A percentile compares a stretch with the other conserved stretches of the same genome.
Conservation (phyloP, 2,113 vertebrate genomes). For the Elanoides forficatus region DNA sequence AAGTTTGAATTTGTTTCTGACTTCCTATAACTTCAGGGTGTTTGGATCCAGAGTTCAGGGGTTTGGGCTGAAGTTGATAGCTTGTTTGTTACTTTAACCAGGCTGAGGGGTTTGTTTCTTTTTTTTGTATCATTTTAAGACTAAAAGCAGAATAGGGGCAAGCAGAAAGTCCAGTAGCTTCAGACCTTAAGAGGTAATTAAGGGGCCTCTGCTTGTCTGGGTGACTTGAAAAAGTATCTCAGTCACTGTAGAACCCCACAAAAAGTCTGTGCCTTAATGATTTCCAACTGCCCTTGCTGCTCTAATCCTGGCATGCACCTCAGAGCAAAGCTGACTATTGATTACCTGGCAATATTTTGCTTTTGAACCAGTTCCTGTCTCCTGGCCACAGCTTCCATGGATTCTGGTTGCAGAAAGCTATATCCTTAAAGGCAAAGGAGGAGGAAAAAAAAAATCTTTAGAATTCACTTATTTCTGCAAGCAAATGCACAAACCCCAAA, state of each 20-base stretch:
- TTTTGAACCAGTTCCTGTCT: constrained; percentile 93
- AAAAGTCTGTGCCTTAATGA: background rate
- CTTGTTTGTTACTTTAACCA: background rate
- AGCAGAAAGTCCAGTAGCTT: background rate
- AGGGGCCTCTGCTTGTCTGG: background rate
- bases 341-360: constrained; percentile 92
- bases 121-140: background rate
- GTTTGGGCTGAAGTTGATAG: background rate
- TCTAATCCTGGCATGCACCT: background rate
- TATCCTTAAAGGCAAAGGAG: constrained; percentile 73
- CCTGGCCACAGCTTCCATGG: constrained; percentile 87
- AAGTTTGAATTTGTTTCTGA: background rate
- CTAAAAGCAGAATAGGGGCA: background rate
- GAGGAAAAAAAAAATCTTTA: background rate
- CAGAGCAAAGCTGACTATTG: background rate
- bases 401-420: constrained; percentile 84
- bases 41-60: background rate
- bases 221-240: background rate
- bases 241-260: background rate
- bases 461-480: background rate
- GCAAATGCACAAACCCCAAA: background rate
- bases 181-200: background rate
- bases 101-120: background rate
- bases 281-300: background rate
- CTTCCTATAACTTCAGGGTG: background rate